Conservation (phyloP, 1,140 invertebrate genomes). For the Polyergus mexicanus region DNA sequence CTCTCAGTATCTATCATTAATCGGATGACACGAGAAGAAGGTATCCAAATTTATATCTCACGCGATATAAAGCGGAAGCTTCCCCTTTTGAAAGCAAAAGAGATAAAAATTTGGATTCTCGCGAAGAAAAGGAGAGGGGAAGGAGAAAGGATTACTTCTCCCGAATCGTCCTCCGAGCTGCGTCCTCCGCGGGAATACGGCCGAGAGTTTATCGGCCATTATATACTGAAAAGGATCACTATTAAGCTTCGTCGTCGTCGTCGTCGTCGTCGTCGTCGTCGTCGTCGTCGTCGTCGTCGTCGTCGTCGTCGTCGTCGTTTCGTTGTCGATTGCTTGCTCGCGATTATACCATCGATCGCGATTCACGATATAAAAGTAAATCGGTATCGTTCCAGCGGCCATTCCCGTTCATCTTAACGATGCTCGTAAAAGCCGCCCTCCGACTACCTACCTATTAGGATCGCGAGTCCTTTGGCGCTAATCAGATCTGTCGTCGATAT, state of each 20-base stretch:
- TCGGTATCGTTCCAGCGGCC: not conserved
- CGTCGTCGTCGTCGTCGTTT: not conserved
- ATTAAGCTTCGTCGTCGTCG: slow-evolving; percentile 33
- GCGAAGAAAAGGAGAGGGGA: not conserved
- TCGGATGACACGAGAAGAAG: not conserved
- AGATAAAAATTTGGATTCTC: slow-evolving; percentile 24
- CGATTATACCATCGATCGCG: slow-evolving; percentile 34
- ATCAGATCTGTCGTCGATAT: not conserved
- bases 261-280: not conserved
- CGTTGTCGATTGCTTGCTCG: slow-evolving; percentile 9
- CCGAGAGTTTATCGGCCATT: slow-evolving; percentile 57
- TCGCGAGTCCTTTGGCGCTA: not conserved
- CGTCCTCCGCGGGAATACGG: slow-evolving; percentile 67
- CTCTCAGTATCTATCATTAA: slow-evolving; percentile 16
- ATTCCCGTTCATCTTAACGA: slow-evolving; percentile 10
- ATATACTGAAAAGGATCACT: slow-evolving; percentile 68
- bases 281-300: not conserved
- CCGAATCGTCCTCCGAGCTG: slow-evolving; percentile 73
- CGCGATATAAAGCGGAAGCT: not conserved
- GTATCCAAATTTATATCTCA: slow-evolving; percentile 25
- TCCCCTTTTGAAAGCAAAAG: too few relatives aligned
- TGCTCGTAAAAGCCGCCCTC: slow-evolving; percentile 41
- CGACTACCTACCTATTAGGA: not conserved
- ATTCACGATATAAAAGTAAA: slow-evolving; percentile 28
- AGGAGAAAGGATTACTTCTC: not conserved